Percentiles rank a stretch among this genome's conserved stretches.
Conservation (phyloP, 1,140 invertebrate species). For the Sycobia sp. region DNA sequence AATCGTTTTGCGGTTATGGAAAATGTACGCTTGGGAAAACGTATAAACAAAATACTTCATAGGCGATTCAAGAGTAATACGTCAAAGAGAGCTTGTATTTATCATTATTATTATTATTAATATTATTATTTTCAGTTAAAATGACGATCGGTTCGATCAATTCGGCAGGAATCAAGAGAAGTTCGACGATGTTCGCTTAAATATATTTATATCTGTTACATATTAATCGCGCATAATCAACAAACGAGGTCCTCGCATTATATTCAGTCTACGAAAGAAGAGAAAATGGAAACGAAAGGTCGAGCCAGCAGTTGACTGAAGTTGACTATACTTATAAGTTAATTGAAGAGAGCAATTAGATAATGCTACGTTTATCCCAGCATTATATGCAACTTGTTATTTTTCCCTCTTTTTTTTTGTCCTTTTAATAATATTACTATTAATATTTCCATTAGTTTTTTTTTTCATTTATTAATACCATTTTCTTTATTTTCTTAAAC, state of each 20-base stretch:
- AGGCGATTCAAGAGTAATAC: too few relatives aligned
- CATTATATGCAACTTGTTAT: slow-evolving; percentile 14
- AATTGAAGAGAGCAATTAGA: slow-evolving; percentile 27
- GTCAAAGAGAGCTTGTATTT: neutral
- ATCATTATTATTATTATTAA: too few relatives aligned
- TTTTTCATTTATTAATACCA: neutral
- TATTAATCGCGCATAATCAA: slow-evolving; percentile 30
- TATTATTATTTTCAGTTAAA: too few relatives aligned
- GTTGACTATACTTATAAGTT: slow-evolving; percentile 22
- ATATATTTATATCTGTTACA: neutral
- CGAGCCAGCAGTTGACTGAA: slow-evolving; percentile 9
- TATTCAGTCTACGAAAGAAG: slow-evolving; percentile 27
- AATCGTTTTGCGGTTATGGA: too few relatives aligned
- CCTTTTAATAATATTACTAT: neutral
- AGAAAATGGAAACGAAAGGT: slow-evolving; percentile 16
- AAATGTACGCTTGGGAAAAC: too few relatives aligned
- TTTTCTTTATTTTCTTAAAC: neutral
- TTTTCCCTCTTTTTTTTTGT: too few relatives aligned
- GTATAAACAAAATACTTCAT: too few relatives aligned
- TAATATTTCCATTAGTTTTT: neutral
- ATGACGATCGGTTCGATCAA: slow-evolving; percentile 4
- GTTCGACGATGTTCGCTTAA: slow-evolving; percentile 23
- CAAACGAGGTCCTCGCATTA: slow-evolving; percentile 21
- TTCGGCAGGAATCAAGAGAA: slow-evolving; percentile 33
- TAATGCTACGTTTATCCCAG: slow-evolving; percentile 24